Evolutionary conservation across 2,797 vertebrate species (phyloP).

Genomic region (Florisuga fusca): DNA sequence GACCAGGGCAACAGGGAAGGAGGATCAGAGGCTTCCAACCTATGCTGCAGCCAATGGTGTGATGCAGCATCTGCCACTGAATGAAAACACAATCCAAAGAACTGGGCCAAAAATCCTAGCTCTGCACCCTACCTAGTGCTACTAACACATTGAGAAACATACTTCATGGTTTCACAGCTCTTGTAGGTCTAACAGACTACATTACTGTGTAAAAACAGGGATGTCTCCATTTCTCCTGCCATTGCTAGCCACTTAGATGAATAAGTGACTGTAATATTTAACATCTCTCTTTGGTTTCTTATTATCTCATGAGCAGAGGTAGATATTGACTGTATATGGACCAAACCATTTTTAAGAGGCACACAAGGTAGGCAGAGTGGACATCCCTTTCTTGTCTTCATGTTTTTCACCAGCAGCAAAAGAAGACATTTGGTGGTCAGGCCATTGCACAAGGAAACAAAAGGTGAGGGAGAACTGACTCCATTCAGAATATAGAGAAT

Average conservation of each 20-base stretch:
- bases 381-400: background rate
- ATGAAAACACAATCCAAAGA: background rate
- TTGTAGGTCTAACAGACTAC: background rate
- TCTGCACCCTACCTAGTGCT: background rate
- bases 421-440: background rate
- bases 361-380: background rate
- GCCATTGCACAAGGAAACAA: background rate
- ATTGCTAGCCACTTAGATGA: background rate
- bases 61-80: rapidly evolving
- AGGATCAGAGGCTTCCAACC: background rate
- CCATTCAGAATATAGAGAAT: background rate
- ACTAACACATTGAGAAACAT: background rate
- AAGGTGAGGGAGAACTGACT: background rate
- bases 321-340: background rate
- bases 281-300: background rate
- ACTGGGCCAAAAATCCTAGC: background rate
- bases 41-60: background rate
- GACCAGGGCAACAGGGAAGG: background rate
- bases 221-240: background rate
- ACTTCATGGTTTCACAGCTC: background rate
- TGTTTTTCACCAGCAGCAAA: background rate
- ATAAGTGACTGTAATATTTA: background rate
- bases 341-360: background rate
- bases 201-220: background rate
- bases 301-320: background rate